Evolutionary conservation across 64 coral and sea anemone genomes (phyloP), one percentile per base, ranked within the genome.

Genomic region (Trachythela sp.): DNA sequence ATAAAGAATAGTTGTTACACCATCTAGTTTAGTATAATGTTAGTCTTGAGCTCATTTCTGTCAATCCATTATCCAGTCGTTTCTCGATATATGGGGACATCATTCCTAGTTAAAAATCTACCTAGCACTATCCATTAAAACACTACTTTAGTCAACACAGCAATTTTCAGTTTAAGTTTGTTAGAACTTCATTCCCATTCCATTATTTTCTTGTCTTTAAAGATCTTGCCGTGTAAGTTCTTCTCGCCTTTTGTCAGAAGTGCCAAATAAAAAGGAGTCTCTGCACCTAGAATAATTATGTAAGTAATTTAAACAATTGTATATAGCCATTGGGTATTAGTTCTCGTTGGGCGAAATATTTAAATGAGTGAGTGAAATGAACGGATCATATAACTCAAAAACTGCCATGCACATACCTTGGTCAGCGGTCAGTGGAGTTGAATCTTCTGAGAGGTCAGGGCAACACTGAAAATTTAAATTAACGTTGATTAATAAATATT

Each of bases 121-220:
- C 42, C 42, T 45, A 11, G 42, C 42, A 45, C n/a, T n/a, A n/a
- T n/a, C n/a, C n/a, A n/a, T n/a, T n/a, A n/a, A n/a, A n/a, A 45
- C 42, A 11, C 42, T 45, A 45, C 42, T 11, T 45, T 6, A 45
- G 11, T 45, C 42, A 45, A 45, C 42, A 45, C 42, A n/a, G n/a
- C n/a, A 45, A 45, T 45, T 11, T 6, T 45, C 42, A 45, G 42
- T 45, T 45, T 6, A n/a, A n/a, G n/a, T n/a, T n/a, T 49, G 48
- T 15, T 52, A 64, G 8, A 27, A n/a, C 20, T 34, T 80, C 9
- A 80, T 18, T 80, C 75, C 75, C 75, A 80, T 80, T 80, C 75
- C 75, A 80, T 80, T 35, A 80, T 80, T 30, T 80, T 80, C 75
- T 80, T 35, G 30, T 80, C 75, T 39, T 39, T 80, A 80, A 80